These are phyloP conservation scores for Bombus haemorrhoidalis DNA, from an alignment of 1,140 invertebrate species.

Conservation along the genomic window DNA sequence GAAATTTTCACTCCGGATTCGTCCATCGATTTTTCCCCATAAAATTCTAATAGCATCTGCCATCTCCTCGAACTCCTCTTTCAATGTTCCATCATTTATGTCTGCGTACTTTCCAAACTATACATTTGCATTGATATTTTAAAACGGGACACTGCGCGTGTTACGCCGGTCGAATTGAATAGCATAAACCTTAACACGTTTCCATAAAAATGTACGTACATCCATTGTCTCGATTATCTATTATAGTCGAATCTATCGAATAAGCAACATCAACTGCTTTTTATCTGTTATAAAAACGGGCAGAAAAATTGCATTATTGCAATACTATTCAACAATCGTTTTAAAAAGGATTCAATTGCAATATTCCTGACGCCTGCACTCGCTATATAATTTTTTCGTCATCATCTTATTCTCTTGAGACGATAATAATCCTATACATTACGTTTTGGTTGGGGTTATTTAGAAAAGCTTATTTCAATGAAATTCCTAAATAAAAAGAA, in stretches of 20 bases:
- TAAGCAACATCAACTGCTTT: background rate
- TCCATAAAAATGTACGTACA: slow-evolving; percentile 2
- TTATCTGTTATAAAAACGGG: background rate
- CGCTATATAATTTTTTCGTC: background rate
- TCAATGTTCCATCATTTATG: background rate
- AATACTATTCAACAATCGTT: background rate
- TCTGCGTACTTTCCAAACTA: background rate
- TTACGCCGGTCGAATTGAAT: background rate
- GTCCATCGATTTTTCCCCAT: background rate
- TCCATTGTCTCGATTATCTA: background rate
- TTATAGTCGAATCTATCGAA: background rate
- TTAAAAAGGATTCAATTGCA: background rate
- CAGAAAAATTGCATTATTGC: background rate
- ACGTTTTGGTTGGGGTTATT: background rate
- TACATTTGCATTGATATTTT: background rate
- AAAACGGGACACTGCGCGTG: background rate
- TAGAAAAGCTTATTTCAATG: no score
- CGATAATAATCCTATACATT: background rate
- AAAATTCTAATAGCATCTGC: slow-evolving; percentile 3
- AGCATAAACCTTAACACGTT: background rate
- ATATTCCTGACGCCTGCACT: background rate
- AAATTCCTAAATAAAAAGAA: no score
- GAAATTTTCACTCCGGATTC: background rate
- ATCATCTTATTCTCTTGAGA: background rate
- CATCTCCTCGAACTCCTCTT: background rate